A percentile compares a stretch with the other conserved stretches of the same genome.
phyloP scores from a whole-genome alignment of 2,888 invertebrate genomes.

The Villa cingulata region DNA sequence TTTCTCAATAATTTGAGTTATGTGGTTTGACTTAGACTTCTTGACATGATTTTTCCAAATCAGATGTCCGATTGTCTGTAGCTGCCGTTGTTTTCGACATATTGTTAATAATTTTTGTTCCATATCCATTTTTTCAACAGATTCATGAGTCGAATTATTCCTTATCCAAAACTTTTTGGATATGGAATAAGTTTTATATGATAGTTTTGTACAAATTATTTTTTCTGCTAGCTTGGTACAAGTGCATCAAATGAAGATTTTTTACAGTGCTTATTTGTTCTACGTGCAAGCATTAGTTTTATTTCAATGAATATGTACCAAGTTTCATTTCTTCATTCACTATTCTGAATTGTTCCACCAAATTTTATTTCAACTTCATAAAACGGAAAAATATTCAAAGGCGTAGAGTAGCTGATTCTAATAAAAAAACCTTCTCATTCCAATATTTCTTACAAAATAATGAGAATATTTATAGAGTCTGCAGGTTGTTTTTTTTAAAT shows the following conservation, averaged over 20 bases:
- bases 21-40: neutral
- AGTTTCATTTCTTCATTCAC: no score
- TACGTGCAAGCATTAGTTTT: no score
- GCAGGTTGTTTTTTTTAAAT: neutral
- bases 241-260: no score
- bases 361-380: neutral
- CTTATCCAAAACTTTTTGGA: neutral
- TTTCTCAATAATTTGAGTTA: neutral
- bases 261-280: no score
- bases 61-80: neutral
- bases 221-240: no score
- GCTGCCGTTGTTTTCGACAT: neutral
- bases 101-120: neutral
- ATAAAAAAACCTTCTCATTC: neutral
- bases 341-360: no score
- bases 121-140: neutral
- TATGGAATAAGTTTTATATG: neutral
- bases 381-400: neutral
- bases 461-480: neutral
- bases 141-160: neutral
- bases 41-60: neutral
- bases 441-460: neutral
- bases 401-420: neutral
- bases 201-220: neutral
- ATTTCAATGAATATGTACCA: no score